These are phyloP conservation scores for Hydropsyche betteni DNA, from an alignment of 2,888 invertebrate genomes.

Conservation along the genomic window DNA sequence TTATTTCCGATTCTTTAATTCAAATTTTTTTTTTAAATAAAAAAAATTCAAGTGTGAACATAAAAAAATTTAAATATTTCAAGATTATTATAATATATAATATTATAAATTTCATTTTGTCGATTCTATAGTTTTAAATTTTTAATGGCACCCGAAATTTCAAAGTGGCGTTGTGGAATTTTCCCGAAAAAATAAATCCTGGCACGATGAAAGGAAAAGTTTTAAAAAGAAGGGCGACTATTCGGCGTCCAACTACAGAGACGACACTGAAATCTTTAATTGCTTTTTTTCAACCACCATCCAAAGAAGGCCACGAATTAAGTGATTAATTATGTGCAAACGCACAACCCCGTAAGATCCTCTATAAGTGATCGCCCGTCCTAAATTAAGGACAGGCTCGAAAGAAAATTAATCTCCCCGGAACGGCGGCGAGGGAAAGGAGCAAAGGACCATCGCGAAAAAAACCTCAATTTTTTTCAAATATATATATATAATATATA, in stretches of 20 bases:
- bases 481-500: background rate
- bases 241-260: conserved; percentile 47
- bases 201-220: conserved; percentile 22
- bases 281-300: conserved; percentile 48
- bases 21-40: too few species aligned
- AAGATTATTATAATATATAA: too few species aligned
- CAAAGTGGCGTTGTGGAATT: too few species aligned
- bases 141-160: background rate
- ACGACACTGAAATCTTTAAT: conserved; percentile 52
- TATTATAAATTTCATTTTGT: too few species aligned
- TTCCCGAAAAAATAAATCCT: background rate
- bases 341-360: conserved; percentile 49
- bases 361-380: conserved; percentile 45
- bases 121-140: background rate
- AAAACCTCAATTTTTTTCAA: conserved; percentile 3
- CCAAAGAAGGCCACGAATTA: conserved; percentile 49
- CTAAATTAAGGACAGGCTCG: conserved; percentile 49
- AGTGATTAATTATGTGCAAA: conserved; percentile 52
- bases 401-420: conserved; percentile 51
- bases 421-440: conserved; percentile 32
- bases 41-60: too few species aligned
- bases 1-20: too few species aligned
- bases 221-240: conserved; percentile 14
- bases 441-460: conserved; percentile 27
- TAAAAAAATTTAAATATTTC: too few species aligned